Evolutionary conservation across 2,888 invertebrate species (phyloP).

Genomic region (Synergus umbraculus): DNA sequence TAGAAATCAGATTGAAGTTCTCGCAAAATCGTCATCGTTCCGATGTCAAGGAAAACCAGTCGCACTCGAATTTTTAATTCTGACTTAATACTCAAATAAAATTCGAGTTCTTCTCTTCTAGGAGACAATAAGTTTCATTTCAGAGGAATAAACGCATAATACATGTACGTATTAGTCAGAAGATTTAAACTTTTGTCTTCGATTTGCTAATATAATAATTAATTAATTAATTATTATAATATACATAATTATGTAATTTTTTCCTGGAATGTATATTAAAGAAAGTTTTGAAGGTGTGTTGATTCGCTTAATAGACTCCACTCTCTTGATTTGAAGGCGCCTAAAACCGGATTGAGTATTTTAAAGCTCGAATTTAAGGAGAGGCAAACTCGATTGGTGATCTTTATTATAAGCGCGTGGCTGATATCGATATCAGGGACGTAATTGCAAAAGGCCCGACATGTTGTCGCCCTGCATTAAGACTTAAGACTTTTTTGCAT

Average conservation of each 20-base stretch:
- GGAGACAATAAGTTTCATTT: background rate
- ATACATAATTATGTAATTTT: background rate
- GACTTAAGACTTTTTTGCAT: conserved; percentile 43
- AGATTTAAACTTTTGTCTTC: background rate
- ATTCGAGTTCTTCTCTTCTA: too few species aligned
- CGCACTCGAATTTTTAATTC: conserved; percentile 4
- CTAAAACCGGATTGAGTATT: conserved; percentile 26
- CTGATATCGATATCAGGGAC: conserved; percentile 38
- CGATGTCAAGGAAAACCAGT: conserved; percentile 32
- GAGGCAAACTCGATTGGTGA: conserved; percentile 21
- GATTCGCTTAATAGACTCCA: conserved; percentile 43
- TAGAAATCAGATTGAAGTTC: conserved; percentile 23
- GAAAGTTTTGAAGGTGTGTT: conserved; percentile 42
- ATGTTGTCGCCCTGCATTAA: conserved; percentile 35
- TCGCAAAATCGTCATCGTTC: conserved; percentile 24
- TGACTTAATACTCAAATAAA: background rate
- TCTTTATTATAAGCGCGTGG: conserved; percentile 18
- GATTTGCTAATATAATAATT: background rate
- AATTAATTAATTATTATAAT: too few species aligned
- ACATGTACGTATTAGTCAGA: background rate
- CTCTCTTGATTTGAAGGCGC: conserved; percentile 24
- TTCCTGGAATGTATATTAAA: background rate
- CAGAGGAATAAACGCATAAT: background rate
- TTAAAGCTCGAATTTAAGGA: conserved; percentile 18
- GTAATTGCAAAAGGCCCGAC: conserved; percentile 39